Conservation (phyloP, 2,888 invertebrate species). For the Oligia fasciuncula region DNA sequence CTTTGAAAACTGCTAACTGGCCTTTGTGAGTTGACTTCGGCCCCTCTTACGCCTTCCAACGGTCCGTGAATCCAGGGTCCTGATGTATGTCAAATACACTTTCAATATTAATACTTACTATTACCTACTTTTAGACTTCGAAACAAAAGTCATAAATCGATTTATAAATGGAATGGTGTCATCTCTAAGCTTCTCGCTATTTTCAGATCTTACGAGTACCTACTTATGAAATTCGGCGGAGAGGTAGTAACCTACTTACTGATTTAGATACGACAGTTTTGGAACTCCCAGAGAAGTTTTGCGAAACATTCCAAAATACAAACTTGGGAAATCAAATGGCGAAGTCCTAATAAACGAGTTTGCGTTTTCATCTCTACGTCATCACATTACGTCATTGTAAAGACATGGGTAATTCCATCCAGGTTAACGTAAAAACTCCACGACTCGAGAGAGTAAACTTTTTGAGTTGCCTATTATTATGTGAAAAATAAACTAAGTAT, state of each 20-base stretch:
- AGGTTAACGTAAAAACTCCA: not conserved
- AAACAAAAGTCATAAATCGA: not conserved
- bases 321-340: conserved; percentile 37
- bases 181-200: conserved; percentile 32
- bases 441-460: not conserved
- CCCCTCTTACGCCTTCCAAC: not conserved
- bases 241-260: conserved; percentile 41
- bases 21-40: not conserved
- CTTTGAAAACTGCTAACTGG: not conserved
- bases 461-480: not conserved
- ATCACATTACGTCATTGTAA: conserved; percentile 5
- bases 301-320: conserved; percentile 43
- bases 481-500: not conserved
- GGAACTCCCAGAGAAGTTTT: conserved; percentile 12
- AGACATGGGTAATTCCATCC: not conserved
- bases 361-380: conserved; percentile 11
- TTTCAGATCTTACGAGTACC: conserved; percentile 25
- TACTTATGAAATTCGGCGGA: conserved; percentile 23
- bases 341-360: conserved; percentile 26
- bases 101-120: no score
- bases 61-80: not conserved
- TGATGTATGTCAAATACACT: no score
- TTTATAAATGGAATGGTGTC: conserved; percentile 27
- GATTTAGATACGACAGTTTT: conserved; percentile 41
- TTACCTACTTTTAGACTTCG: not conserved